A percentile compares a stretch with the other conserved stretches of the same genome.
phyloP scores from a whole-genome alignment of 2,113 vertebrate genomes.

The Peucedramus taeniatus region DNA sequence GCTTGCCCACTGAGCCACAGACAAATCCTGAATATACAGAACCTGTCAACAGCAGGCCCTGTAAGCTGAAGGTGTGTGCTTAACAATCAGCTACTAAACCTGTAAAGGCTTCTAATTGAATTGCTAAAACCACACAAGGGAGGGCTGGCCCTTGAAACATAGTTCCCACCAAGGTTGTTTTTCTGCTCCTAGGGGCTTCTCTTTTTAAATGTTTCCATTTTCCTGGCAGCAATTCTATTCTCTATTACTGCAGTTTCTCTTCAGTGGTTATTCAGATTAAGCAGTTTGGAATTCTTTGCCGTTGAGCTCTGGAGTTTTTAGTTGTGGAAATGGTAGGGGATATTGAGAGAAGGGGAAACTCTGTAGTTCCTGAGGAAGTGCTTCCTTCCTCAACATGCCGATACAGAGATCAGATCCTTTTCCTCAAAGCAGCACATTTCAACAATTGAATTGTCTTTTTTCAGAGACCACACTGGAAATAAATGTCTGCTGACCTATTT shows the following conservation, averaged over 20 bases:
- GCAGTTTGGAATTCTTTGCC: neutral
- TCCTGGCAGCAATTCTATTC: neutral
- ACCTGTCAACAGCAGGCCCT: constrained; percentile 6
- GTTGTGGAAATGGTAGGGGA: neutral
- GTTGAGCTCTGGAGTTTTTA: neutral
- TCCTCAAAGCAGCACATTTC: neutral
- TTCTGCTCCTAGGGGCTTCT: neutral
- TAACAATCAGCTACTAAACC: neutral
- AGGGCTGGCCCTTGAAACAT: neutral
- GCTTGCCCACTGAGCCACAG: constrained; percentile 28
- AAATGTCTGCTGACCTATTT: neutral
- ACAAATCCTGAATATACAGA: constrained; percentile 42
- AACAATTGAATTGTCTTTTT: neutral
- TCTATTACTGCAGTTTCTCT: constrained; percentile 8
- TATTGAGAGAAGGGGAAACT: neutral
- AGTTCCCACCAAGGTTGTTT: neutral
- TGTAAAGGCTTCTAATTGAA: constrained; percentile 2
- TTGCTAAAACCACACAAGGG: neutral
- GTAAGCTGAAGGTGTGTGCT: neutral
- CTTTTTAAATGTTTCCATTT: constrained; percentile 19
- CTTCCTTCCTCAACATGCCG: neutral
- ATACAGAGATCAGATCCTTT: neutral
- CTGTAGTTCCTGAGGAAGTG: neutral
- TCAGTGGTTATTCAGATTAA: neutral
- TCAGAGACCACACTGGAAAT: neutral